Base-by-base conservation (phyloP, 2,888 invertebrate species). In the Linnaemya vulpina region DNA sequence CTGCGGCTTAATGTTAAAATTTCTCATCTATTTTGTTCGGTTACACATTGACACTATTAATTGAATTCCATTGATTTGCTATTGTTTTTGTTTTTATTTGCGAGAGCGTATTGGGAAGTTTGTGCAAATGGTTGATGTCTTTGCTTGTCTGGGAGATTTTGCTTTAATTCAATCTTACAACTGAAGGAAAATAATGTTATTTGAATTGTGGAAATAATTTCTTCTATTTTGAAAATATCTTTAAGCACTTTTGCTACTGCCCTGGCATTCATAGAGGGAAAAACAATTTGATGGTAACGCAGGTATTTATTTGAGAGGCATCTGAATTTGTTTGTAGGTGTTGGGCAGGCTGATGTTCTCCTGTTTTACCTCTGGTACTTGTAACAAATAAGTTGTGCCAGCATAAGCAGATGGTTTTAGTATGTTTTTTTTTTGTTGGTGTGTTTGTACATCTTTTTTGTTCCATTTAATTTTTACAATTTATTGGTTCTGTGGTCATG, bases 41-140 rank as follows among this genome's bases (percentile, higher is more conserved):
- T 60, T 75, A 70, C 51, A 46, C 75, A 76, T 62, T 71, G 83
- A 75, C 76, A 84, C 58, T 67, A 17, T 49, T 80, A 84, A 84
- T 80, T 84, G 79, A 84, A 75, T 78, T 79, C 51, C 35, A 76
- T 74, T 74, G 68, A 67, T 68, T 46, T 10, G 10, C 53, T 68
- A 46, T 55, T 13, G 35, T 11, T 13, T 25, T 40, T 25, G 40
- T 22, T 60, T 20, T 20, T 40, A n/a, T 43, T 2, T 20, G 53
- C n/a, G 43, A 20, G 55, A 9, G n/a, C 7, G n/a, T 22, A n/a
- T 0, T 1, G 3, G 53, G 49, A 58, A 46, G 30, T 25, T 17
- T 20, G n/a, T 15, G 1, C 0, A 49, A 49, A 43, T 43, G 3
- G 11, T 11, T 13, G 1, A 46, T 15, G 1, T 38, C 9, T 46